A percentile compares a stretch with the other conserved stretches of the same genome.
Conservation (phyloP, 1,140 invertebrate genomes). For the Ips nitidus region DNA sequence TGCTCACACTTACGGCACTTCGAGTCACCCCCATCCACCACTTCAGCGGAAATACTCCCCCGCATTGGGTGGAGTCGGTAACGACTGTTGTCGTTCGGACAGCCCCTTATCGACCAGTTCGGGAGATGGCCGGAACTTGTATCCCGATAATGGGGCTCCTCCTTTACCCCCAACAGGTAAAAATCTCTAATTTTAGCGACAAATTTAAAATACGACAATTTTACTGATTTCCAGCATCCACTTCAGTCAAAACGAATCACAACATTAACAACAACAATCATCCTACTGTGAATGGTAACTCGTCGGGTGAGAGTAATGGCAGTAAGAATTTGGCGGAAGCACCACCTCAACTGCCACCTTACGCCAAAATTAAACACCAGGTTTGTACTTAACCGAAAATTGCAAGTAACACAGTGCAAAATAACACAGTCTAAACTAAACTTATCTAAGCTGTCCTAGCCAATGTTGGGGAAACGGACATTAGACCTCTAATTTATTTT, state of each 20-base stretch:
- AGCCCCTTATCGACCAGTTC: constrained; percentile 58
- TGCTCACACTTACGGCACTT: constrained; percentile 54
- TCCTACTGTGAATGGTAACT: constrained; percentile 50
- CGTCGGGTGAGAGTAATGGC: constrained; percentile 43
- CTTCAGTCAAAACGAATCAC: constrained; percentile 51
- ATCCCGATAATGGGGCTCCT: constrained; percentile 54
- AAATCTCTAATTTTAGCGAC: neutral
- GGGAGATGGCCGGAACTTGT: constrained; percentile 54
- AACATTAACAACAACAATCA: constrained; percentile 54
- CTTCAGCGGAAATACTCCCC: constrained; percentile 68
- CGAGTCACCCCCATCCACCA: constrained; percentile 58
- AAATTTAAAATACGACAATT: neutral
- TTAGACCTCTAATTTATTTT: no score
- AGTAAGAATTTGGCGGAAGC: constrained; percentile 41
- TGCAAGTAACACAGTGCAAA: no score
- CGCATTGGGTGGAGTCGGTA: constrained; percentile 52
- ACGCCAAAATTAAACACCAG: constrained; percentile 84
- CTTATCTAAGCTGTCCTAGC: no score
- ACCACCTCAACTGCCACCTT: constrained; percentile 54
- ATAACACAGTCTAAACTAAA: no score
- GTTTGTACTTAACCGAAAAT: constrained; percentile 8
- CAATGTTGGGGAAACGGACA: no score
- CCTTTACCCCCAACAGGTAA: constrained; percentile 54
- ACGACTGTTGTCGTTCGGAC: constrained; percentile 61
- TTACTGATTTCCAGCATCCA: constrained; percentile 51